Evolutionary conservation across 92 coral and sea anemone genomes (phyloP), one percentile per base, ranked within the genome.

Genomic region (Porites divaricata): DNA sequence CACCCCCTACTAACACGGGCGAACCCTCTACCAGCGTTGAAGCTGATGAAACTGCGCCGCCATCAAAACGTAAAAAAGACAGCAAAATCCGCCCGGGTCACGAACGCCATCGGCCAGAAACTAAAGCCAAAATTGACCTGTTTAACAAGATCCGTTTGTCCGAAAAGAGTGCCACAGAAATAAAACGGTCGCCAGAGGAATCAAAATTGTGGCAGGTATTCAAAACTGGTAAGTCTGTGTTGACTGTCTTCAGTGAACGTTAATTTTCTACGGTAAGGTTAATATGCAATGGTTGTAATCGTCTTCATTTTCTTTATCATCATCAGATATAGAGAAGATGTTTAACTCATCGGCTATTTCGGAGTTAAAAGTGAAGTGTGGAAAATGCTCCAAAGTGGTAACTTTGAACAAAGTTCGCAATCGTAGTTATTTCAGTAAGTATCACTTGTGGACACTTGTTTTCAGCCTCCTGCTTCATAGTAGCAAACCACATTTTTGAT

Each of bases 81-180:
- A n/a, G n/a, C n/a, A n/a, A n/a, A 25, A 57, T 23, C 58, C 69
- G 80, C 45, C 57, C 57, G 35, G 80, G 80, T 45, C 80, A 76
- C 16, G 50, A 66, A 72, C 64, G 73, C 79, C 90, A 86, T 86
- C 79, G 79, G 73, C 85, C 85, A 77, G 89, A 78, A 79, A 86
- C 89, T 59, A 78, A 86, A 72, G 80, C 89, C 68, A 85, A 86
- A 77, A 59, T 85, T 0, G 78, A 85, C 74, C 76, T 85, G 41
- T 85, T 63, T 61, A 84, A 85, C 21, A 85, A 85, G 83, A 78
- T 76, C 81, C 69, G 69, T 76, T 74, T 84, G 67, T 59, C 84
- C 50, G 88, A 66, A 78, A 84, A 84, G 48, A n/a, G n/a, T 85
- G 58, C 75, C 64, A 70, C 75, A 28, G 70, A 83, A 83, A 53